Percentiles rank a stretch among this genome's conserved stretches.
Conservation (phyloP, 2,888 invertebrate genomes). For the Bruchidius siliquastri region DNA sequence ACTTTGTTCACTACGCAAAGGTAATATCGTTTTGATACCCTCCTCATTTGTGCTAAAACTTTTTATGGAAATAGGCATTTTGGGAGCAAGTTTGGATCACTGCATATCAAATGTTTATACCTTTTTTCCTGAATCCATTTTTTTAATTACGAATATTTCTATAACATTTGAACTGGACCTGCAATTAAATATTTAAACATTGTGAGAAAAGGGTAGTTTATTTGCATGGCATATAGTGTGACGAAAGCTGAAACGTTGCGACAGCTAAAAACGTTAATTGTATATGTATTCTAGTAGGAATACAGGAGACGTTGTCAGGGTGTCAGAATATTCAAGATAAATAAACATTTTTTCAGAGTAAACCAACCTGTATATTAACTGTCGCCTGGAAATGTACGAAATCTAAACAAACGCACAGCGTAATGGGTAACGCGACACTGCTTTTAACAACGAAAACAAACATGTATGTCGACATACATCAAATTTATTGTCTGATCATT, state of each 20-base stretch:
- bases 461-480: constrained; percentile 22
- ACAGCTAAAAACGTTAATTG: constrained; percentile 20
- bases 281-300: constrained; percentile 9
- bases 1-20: no score
- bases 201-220: neutral
- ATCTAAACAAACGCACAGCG: constrained; percentile 35
- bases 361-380: constrained; percentile 31
- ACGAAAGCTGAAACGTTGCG: neutral
- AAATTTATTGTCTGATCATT: constrained; percentile 9
- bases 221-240: neutral
- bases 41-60: no score
- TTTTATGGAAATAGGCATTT: no score
- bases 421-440: constrained; percentile 39
- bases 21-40: no score
- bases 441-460: constrained; percentile 46
- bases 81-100: no score
- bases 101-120: no score
- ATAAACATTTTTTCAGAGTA: constrained; percentile 33
- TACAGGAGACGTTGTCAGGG: constrained; percentile 21
- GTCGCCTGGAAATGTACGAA: constrained; percentile 29
- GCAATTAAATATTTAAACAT: no score
- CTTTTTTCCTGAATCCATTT: no score
- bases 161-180: no score
- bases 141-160: no score
- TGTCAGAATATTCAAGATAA: constrained; percentile 35